phyloP scores from a whole-genome alignment of 2,797 vertebrate species.

The Xenopus petersii region DNA sequence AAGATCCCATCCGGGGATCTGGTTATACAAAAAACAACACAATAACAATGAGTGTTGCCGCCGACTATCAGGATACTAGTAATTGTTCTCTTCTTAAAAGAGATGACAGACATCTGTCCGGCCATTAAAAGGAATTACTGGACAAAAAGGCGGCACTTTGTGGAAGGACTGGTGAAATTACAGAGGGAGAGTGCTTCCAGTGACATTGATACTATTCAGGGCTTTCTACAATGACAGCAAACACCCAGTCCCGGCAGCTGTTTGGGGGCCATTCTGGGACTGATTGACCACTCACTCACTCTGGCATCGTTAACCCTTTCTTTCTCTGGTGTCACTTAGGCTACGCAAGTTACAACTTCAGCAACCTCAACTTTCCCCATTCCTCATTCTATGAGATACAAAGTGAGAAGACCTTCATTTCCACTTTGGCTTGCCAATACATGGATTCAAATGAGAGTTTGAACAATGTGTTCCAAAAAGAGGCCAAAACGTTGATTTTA shows the following conservation, averaged over 20 bases:
- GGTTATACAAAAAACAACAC: background rate
- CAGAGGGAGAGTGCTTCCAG: conserved; percentile 13
- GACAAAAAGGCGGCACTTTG: conserved; percentile 6
- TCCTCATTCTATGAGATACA: too few species aligned
- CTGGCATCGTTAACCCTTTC: conserved; percentile 12
- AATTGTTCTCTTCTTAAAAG: conserved; percentile 30
- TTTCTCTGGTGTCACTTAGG: too few species aligned
- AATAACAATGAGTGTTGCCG: background rate
- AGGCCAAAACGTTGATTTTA: too few species aligned
- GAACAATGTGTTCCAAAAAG: too few species aligned
- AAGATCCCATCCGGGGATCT: too few species aligned
- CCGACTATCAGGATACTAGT: conserved; percentile 1
- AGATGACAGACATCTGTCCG: conserved; percentile 40
- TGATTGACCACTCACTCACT: too few species aligned
- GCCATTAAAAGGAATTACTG: conserved; percentile 22
- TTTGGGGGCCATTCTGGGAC: background rate
- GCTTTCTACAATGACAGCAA: background rate
- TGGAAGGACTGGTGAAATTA: conserved; percentile 6
- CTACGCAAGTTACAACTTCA: too few species aligned
- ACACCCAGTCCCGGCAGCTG: background rate
- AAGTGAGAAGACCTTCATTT: too few species aligned
- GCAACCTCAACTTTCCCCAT: too few species aligned
- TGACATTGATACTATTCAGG: conserved; percentile 21
- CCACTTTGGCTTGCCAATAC: too few species aligned
- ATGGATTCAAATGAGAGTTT: too few species aligned